Percentiles rank a stretch among this genome's conserved stretches.
These are phyloP conservation scores for Nemotelus nigrinus DNA, from an alignment of 2,888 invertebrate genomes.

Conservation along the genomic window DNA sequence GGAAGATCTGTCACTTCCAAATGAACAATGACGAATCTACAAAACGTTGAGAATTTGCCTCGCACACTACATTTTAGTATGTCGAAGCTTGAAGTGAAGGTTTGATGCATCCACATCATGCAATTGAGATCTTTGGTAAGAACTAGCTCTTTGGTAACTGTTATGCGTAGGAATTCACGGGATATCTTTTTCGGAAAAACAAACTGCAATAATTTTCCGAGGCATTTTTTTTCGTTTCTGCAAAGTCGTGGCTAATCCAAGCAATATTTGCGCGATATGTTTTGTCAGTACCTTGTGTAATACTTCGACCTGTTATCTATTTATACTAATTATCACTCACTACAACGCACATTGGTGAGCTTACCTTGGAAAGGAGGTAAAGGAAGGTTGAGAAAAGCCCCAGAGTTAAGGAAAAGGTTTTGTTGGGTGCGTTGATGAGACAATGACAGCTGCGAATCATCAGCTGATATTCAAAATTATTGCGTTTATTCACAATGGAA, in stretches of 20 bases:
- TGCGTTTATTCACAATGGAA: no score
- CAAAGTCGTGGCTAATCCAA: slow-evolving; percentile 24
- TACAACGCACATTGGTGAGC: neutral
- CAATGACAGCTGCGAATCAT: no score
- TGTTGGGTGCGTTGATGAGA: no score
- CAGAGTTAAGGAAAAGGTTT: neutral
- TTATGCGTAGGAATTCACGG: slow-evolving; percentile 19
- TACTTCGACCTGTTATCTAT: no score
- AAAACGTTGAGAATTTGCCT: slow-evolving; percentile 26
- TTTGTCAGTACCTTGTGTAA: neutral
- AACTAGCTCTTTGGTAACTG: slow-evolving; percentile 11
- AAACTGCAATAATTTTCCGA: slow-evolving; percentile 17
- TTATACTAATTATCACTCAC: neutral
- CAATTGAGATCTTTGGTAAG: slow-evolving; percentile 21
- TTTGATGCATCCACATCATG: slow-evolving; percentile 37
- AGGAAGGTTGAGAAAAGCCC: slow-evolving; percentile 7
- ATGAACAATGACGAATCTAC: slow-evolving; percentile 13
- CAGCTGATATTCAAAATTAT: no score
- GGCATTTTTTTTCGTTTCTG: slow-evolving; percentile 22
- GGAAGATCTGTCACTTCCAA: slow-evolving; percentile 17
- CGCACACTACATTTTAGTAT: slow-evolving; percentile 24
- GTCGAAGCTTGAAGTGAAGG: slow-evolving; percentile 19
- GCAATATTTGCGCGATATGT: slow-evolving; percentile 28
- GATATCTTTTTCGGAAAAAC: slow-evolving; percentile 28
- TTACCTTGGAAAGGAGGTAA: neutral